Evolutionary conservation across 1,140 invertebrate genomes (phyloP).

Genomic region (Neodiprion fabricii): DNA sequence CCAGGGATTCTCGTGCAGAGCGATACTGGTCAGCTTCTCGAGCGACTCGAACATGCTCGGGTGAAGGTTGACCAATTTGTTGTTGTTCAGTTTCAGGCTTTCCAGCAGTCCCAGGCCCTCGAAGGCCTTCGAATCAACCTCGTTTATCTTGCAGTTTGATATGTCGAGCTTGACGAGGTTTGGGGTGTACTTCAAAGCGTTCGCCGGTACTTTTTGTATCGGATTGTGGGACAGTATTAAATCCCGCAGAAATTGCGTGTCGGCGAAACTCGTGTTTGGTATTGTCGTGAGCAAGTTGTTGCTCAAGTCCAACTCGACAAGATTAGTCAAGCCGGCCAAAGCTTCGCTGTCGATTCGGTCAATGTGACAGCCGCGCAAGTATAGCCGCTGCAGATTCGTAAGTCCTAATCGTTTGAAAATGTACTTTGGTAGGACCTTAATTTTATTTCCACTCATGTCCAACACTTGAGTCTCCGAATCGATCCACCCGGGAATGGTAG

Average conservation of each 20-base stretch:
- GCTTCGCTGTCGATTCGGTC: conserved; percentile 84
- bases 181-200: conserved; percentile 77
- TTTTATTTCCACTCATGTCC: conserved; percentile 85
- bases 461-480: conserved; percentile 89
- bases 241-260: conserved; percentile 81
- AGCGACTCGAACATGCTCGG: conserved; percentile 76
- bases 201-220: conserved; percentile 76
- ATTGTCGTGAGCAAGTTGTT: conserved; percentile 80
- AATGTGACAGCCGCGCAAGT: conserved; percentile 80
- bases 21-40: conserved; percentile 79
- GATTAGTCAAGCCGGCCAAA: conserved; percentile 83
- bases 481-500: conserved; percentile 81
- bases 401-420: conserved; percentile 81
- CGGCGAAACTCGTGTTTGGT: conserved; percentile 77
- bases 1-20: conserved; percentile 92
- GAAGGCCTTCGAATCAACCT: conserved; percentile 80
- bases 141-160: conserved; percentile 79
- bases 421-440: conserved; percentile 80
- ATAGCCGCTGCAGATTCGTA: conserved; percentile 86
- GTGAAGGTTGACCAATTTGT: conserved; percentile 75
- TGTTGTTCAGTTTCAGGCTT: conserved; percentile 81
- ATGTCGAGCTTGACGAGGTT: conserved; percentile 85
- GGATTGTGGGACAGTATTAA: conserved; percentile 82
- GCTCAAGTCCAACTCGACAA: conserved; percentile 87
- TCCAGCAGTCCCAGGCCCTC: conserved; percentile 79